These are phyloP conservation scores for Eupithecia centaureata DNA, from an alignment of 2,888 invertebrate species.

Conservation along the genomic window DNA sequence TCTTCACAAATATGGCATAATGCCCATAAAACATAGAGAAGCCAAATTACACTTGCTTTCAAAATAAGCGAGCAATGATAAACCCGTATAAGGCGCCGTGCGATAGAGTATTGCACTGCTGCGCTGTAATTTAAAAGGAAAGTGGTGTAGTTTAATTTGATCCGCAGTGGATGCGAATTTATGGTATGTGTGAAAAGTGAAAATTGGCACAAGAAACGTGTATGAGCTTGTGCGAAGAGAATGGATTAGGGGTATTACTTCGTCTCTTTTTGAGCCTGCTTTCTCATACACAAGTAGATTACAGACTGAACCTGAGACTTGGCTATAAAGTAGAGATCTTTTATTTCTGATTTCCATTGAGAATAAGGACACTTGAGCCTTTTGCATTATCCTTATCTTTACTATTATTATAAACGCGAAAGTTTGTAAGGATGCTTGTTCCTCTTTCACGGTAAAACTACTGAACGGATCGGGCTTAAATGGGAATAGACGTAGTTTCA, in stretches of 20 bases:
- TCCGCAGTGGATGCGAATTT: conserved; percentile 45
- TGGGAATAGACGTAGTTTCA: too few relatives aligned
- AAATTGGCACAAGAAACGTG: conserved; percentile 45
- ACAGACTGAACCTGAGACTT: neutral
- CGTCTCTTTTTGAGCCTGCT: neutral
- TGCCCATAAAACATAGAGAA: conserved; percentile 48
- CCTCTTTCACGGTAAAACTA: too few relatives aligned
- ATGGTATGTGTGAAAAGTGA: conserved; percentile 54
- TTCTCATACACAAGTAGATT: neutral
- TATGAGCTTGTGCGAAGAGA: conserved; percentile 33
- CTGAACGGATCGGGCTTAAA: too few relatives aligned
- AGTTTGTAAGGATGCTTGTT: too few relatives aligned
- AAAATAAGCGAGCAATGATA: conserved; percentile 55
- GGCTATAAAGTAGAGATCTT: neutral
- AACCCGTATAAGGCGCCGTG: conserved; percentile 42
- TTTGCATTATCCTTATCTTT: neutral
- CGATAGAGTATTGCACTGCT: conserved; percentile 41
- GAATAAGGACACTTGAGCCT: neutral
- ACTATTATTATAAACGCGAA: too few relatives aligned
- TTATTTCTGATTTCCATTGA: neutral
- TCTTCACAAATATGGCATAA: conserved; percentile 43
- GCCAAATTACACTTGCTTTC: conserved; percentile 54
- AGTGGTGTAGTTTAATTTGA: conserved; percentile 54
- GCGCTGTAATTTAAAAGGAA: conserved; percentile 51
- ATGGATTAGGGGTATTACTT: conserved; percentile 5